phyloP scores from a whole-genome alignment of 92 coral and sea anemone genomes.

The Zoanthus gigantus region DNA sequence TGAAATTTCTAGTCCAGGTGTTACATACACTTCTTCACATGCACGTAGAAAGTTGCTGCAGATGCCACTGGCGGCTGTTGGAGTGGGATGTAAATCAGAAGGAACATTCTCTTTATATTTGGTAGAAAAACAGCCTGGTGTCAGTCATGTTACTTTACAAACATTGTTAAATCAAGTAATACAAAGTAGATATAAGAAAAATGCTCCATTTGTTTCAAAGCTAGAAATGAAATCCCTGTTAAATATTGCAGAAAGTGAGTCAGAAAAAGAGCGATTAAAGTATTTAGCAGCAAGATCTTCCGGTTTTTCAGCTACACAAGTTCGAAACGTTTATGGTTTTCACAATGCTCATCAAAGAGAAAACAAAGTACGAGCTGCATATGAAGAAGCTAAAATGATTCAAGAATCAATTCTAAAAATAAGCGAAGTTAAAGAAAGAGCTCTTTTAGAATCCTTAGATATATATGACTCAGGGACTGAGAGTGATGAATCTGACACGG shows the following conservation, averaged over 20 bases:
- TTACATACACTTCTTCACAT: conserved; percentile 38
- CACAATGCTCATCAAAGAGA: conserved; percentile 5
- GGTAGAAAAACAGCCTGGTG: conserved; percentile 42
- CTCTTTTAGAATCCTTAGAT: conserved; percentile 36
- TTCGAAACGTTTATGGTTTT: conserved; percentile 49
- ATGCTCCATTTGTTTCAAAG: conserved; percentile 21
- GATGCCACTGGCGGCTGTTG: conserved; percentile 42
- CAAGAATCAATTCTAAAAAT: conserved; percentile 57
- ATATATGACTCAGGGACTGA: neutral
- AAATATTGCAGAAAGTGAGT: conserved; percentile 47
- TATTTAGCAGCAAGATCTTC: conserved; percentile 16
- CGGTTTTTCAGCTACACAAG: conserved; percentile 60
- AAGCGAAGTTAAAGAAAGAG: conserved; percentile 54
- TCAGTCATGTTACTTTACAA: conserved; percentile 35
- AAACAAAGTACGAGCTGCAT: conserved; percentile 36
- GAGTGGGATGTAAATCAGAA: conserved; percentile 19
- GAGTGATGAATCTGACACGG: neutral
- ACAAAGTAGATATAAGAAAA: conserved; percentile 27
- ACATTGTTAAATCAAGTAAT: conserved; percentile 45
- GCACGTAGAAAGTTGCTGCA: conserved; percentile 49
- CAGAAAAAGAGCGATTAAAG: conserved; percentile 54
- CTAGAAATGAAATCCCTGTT: conserved; percentile 45
- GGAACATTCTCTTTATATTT: conserved; percentile 31
- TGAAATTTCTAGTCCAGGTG: conserved; percentile 14
- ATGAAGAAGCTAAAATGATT: conserved; percentile 37